Evolutionary conservation across 2,113 vertebrate genomes (phyloP), one percentile per base, ranked within the genome.

Genomic region (Macrotus californicus): DNA sequence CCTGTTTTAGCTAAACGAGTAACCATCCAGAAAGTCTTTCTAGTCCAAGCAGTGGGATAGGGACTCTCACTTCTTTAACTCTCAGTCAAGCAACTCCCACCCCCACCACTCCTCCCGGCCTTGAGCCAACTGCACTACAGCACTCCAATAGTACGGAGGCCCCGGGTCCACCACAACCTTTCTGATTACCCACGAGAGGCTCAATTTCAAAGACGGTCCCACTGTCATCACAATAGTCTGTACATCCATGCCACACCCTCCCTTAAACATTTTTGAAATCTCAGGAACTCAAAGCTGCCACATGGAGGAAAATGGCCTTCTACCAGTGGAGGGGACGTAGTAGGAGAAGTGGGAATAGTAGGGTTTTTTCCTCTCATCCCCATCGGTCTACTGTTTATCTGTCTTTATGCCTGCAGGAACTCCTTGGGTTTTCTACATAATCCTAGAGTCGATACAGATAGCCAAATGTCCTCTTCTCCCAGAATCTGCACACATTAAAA

Each of bases 261-360:
- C 91, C 52, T 24, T 22, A 76, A 92, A 41, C n/a, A 66, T 9
- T 77, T 87, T 26, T 50, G 90, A 96, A 96, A 76, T 18, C n/a
- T 94, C 66, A 92, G 80, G 39, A 87, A 90, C 59, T 43, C 77
- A 11, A 61, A 91, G 80, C 39, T 87, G 41, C 22, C 13, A 48
- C 34, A 36, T 15, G 48, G 34, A 89, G 67, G 79, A 92, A 43
- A 0, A 34, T 89, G 36, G 31, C 31, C 73, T 85, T 34, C 10
- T 52, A 13, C 5, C 7, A 43, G 59, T 36, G 67, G 36, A 85
- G 1, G 8, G 39, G 43, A 73, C 21, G 48, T 6, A 31, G 11
- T 70, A 56, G 67, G 54, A 79, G 64, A 94, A 70, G 39, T 24
- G 21, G 21, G 56, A 61, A 96, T 0, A 56, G 61, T 5, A 48